Evolutionary conservation across 2,797 vertebrate genomes (phyloP).

Genomic region (Diplodus puntazzo): DNA sequence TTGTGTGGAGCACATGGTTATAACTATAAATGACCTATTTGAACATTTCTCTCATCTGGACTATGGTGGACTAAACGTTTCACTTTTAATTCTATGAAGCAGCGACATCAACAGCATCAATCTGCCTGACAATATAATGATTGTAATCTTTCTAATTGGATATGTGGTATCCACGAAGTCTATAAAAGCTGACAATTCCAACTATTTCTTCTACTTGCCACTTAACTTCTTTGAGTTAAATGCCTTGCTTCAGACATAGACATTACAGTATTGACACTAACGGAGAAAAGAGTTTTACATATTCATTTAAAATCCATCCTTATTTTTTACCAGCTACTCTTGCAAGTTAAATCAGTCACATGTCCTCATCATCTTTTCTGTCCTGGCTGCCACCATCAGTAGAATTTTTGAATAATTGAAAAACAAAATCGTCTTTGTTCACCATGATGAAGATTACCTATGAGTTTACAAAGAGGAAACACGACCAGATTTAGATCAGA

Average conservation of each 20-base stretch:
- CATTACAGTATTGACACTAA: not conserved
- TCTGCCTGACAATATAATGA: not conserved
- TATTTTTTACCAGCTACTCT: not conserved
- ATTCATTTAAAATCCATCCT: not conserved
- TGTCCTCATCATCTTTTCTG: not conserved
- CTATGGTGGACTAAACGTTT: too few relatives aligned
- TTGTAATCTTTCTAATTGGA: not conserved
- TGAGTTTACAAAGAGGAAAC: conserved; percentile 17
- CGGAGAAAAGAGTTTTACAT: not conserved
- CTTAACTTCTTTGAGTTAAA: not conserved
- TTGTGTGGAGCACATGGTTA: too few relatives aligned
- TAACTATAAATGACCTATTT: too few relatives aligned
- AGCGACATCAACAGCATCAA: not conserved
- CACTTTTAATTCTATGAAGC: too few relatives aligned
- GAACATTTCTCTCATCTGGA: too few relatives aligned
- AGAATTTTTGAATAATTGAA: not conserved
- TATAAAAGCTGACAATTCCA: not conserved
- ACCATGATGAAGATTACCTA: conserved; percentile 7
- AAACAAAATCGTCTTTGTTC: not conserved
- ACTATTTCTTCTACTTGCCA: not conserved
- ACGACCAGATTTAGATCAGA: conserved; percentile 34
- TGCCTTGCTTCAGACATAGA: not conserved
- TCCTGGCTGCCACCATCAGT: not conserved
- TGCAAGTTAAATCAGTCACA: conserved; percentile 4
- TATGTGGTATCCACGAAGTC: not conserved